Conservation (phyloP, 2,888 invertebrate genomes). For the Clivina fossor region DNA sequence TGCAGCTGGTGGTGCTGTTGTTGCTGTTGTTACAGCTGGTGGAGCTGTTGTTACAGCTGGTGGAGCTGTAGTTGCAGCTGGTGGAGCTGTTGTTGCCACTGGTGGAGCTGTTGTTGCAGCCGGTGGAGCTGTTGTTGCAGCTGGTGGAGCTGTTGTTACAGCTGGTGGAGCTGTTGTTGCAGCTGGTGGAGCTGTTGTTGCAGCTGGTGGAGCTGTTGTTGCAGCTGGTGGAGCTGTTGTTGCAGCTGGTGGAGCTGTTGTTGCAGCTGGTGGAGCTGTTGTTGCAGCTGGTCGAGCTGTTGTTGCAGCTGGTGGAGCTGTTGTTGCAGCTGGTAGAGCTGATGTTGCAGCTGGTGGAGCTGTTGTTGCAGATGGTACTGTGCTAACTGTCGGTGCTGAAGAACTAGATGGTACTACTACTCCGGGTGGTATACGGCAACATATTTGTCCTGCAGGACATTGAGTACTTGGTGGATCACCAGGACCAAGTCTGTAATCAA, state of each 20-base stretch:
- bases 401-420: background rate
- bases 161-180: slow-evolving; percentile 3
- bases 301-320: background rate
- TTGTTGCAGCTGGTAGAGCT: background rate
- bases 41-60: background rate
- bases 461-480: slow-evolving; percentile 13
- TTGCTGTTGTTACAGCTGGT: background rate
- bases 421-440: slow-evolving; percentile 18
- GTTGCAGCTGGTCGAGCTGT: background rate
- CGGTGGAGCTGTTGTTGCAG: slow-evolving; percentile 2
- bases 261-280: background rate
- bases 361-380: background rate
- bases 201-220: slow-evolving; percentile 1
- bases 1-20: background rate
- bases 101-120: slow-evolving; percentile 4
- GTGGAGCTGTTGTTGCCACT: background rate
- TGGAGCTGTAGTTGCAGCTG: background rate
- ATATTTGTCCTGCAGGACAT: slow-evolving; percentile 21
- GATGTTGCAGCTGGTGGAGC: background rate
- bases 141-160: background rate
- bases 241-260: background rate
- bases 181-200: background rate
- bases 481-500: slow-evolving; percentile 19
- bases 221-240: slow-evolving; percentile 1
- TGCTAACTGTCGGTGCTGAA: slow-evolving; percentile 1